Conservation (phyloP, 2,113 vertebrate genomes). For the Meles meles region DNA sequence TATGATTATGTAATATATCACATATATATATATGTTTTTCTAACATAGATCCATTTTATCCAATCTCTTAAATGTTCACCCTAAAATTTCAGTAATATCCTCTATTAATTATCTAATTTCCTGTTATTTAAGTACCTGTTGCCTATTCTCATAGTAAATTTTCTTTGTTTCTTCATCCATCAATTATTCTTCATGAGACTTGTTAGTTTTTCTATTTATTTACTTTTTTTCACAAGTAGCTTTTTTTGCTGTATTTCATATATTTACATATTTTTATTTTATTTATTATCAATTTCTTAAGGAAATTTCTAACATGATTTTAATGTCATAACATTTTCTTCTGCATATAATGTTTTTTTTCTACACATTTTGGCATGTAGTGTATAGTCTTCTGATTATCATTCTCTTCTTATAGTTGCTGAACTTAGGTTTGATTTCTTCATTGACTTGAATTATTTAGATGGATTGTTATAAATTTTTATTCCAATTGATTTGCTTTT, state of each 20-base stretch:
- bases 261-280: background rate
- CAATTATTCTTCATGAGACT: background rate
- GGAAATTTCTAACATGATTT: background rate
- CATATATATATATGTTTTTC: constrained; percentile 16
- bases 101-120: background rate
- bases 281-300: background rate
- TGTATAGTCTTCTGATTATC: background rate
- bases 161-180: background rate
- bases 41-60: background rate
- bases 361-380: background rate
- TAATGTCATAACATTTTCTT: background rate
- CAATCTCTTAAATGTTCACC: background rate
- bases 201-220: background rate
- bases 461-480: background rate
- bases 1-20: background rate
- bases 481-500: background rate
- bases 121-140: background rate
- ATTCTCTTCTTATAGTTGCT: background rate
- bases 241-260: background rate
- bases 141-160: background rate
- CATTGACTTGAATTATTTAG: background rate
- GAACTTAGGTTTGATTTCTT: background rate
- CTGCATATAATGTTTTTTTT: background rate
- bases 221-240: background rate
- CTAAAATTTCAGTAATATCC: background rate